A percentile compares a stretch with the other conserved stretches of the same genome.
These are phyloP conservation scores for Caenorhabditis remanei DNA, from an alignment of 1,140 invertebrate species.

Conservation along the genomic window DNA sequence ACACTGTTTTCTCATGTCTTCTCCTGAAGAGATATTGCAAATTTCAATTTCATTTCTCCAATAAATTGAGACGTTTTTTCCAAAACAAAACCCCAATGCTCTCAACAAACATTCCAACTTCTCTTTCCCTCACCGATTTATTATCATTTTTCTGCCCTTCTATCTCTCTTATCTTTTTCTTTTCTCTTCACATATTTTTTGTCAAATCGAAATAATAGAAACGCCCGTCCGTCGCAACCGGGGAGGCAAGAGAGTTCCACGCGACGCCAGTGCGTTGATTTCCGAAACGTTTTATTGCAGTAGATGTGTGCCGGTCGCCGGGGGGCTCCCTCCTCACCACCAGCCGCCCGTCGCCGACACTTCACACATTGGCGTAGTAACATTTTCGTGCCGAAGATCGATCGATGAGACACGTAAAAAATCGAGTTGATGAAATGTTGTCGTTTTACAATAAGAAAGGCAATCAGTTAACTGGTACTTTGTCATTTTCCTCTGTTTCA, in stretches of 20 bases:
- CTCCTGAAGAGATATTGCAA: no score
- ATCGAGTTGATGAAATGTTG: not conserved
- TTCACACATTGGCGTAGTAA: slow-evolving; percentile 54
- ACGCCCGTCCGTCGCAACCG: not conserved
- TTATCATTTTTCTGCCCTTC: not conserved
- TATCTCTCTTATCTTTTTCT: not conserved
- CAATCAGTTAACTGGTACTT: no score
- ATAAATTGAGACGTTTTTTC: not conserved
- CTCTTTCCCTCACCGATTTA: not conserved
- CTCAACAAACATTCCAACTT: no score
- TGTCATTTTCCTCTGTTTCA: not conserved
- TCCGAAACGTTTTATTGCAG: slow-evolving; percentile 55
- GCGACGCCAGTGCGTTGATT: slow-evolving; percentile 33
- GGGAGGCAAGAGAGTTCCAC: slow-evolving; percentile 32
- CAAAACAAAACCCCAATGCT: no score
- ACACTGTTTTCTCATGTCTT: no score
- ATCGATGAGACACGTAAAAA: not conserved
- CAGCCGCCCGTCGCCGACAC: not conserved
- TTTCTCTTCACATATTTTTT: not conserved
- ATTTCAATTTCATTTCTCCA: no score
- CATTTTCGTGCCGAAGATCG: slow-evolving; percentile 38
- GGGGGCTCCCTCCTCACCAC: slow-evolving; percentile 5
- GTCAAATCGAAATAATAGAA: not conserved
- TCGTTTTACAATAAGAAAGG: not conserved
- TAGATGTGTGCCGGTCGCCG: not conserved